Base-by-base conservation (phyloP, 2,888 invertebrate genomes). In the Lochmaea crataegi region DNA sequence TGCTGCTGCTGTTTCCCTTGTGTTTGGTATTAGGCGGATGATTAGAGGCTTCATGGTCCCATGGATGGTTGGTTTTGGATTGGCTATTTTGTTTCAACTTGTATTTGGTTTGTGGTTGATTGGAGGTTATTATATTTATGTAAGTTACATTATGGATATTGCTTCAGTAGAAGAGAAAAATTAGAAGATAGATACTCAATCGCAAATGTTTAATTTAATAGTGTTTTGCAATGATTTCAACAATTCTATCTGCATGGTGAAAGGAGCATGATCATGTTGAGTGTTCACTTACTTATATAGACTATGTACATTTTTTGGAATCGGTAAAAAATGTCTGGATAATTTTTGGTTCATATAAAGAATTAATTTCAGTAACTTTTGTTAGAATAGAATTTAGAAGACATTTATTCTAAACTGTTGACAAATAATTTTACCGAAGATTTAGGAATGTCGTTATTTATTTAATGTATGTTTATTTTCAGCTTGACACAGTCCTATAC, bases 81-180 rank as follows among this genome's bases (percentile, higher is more conserved):
- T 93, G 11, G 90, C 92, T 14, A 92, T 94, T 64, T 74, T 91
- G 0, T 95, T 95, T 84, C 95, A 96, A 85, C 86, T 94, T 7
- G 83, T 92, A 2, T 96, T 95, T 85, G 94, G 96, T 6, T 86
- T 96, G 41, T 96, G 96, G 95, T 89, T 96, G 2, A 88, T 96
- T 51, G 94, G 94, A 75, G 95, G 96, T 75, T 96, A 96, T 83
- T 96, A 96, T 82, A 96, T 96, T 82, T 96, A 96, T 87, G 96
- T 96, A 86, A 93, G 94, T 90, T 68, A 12, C 48, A 66, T 12
- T 22, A 10, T 53, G 18, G 2, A 18, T 18, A 45, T 12, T 45
- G 11, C 45, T 12, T 45, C 11, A 45, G 11, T 45, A 45, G 45
- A 45, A 45, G 11, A 14, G 4, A 45, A 42, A 42, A 42, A 32